phyloP scores from a whole-genome alignment of 2,113 vertebrate species.

The Bubo blakistoni region DNA sequence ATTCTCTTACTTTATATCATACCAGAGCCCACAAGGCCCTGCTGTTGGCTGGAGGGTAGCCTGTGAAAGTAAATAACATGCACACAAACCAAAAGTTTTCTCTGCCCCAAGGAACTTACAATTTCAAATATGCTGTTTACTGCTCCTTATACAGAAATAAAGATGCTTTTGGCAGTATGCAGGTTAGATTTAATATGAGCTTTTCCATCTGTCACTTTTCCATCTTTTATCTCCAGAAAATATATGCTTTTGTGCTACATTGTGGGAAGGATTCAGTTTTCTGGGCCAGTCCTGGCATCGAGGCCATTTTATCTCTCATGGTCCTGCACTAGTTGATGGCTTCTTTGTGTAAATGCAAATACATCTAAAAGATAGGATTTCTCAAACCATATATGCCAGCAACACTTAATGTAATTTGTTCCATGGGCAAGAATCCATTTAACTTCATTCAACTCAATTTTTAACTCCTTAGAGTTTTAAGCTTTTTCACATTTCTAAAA shows the following conservation, averaged over 20 bases:
- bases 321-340: not conserved
- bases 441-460: not conserved
- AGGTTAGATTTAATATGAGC: not conserved
- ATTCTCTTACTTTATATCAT: not conserved
- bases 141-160: not conserved
- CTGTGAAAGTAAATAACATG: not conserved
- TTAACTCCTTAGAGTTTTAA: not conserved
- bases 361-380: not conserved
- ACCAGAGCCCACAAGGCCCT: not conserved
- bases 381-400: not conserved
- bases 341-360: not conserved
- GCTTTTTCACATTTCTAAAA: not conserved
- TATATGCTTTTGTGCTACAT: rapidly evolving
- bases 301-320: not conserved
- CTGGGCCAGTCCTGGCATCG: not conserved
- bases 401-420: not conserved
- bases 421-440: not conserved
- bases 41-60: not conserved
- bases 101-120: not conserved
- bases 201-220: not conserved
- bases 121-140: not conserved
- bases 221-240: not conserved
- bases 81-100: rapidly evolving
- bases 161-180: not conserved
- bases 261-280: not conserved